Evolutionary conservation across 2,888 invertebrate species (phyloP).

Genomic region (Sericinus montela): DNA sequence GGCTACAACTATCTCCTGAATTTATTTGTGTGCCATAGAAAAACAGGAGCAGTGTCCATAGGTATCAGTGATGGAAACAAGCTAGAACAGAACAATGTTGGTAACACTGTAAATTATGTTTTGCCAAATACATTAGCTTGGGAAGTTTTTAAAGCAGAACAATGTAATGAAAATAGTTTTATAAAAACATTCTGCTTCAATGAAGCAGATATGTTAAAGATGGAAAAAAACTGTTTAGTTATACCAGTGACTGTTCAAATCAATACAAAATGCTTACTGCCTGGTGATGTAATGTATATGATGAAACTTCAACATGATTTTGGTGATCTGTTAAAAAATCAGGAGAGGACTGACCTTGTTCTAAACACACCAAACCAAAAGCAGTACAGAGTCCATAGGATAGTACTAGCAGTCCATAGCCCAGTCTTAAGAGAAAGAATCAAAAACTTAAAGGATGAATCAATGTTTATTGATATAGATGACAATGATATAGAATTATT

Average conservation of each 20-base stretch:
- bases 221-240: conserved; percentile 34
- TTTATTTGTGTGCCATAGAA: conserved; percentile 54
- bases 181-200: conserved; percentile 50
- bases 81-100: conserved; percentile 20
- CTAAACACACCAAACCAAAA: conserved; percentile 42
- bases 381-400: conserved; percentile 48
- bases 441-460: conserved; percentile 31
- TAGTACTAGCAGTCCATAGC: conserved; percentile 56
- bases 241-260: conserved; percentile 47
- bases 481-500: conserved; percentile 54
- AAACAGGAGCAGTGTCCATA: conserved; percentile 41
- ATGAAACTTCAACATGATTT: conserved; percentile 51
- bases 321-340: conserved; percentile 35
- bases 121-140: conserved; percentile 28
- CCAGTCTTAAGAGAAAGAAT: conserved; percentile 42
- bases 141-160: conserved; percentile 37
- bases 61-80: conserved; percentile 39
- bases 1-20: conserved; percentile 48
- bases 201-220: conserved; percentile 27
- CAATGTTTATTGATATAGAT: conserved; percentile 38
- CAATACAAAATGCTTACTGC: conserved; percentile 36
- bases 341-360: conserved; percentile 47
- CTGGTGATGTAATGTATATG: conserved; percentile 37
- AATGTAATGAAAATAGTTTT: conserved; percentile 42
- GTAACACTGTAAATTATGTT: conserved; percentile 14